These are phyloP conservation scores for Netelia melanura DNA, from an alignment of 2,888 invertebrate species.

Conservation along the genomic window DNA sequence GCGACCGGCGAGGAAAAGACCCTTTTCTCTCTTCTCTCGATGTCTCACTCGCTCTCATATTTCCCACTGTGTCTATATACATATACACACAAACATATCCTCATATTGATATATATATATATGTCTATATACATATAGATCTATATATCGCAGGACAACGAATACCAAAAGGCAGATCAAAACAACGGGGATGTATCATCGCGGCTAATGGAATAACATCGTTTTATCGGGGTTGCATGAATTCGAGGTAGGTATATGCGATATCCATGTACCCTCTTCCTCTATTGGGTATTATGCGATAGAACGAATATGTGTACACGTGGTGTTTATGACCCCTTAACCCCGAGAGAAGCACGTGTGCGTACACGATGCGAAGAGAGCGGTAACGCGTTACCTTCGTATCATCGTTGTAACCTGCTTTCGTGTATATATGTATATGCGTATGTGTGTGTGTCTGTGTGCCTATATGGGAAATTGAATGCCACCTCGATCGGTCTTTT, in stretches of 20 bases:
- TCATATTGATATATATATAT: no score
- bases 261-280: not conserved
- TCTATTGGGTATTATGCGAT: not conserved
- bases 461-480: not conserved
- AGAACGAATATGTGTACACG: not conserved
- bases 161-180: slow-evolving; percentile 15
- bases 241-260: slow-evolving; percentile 16
- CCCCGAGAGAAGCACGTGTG: slow-evolving; percentile 1
- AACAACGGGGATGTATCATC: slow-evolving; percentile 34
- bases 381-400: not conserved
- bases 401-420: slow-evolving; percentile 2
- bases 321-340: not conserved
- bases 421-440: not conserved
- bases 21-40: not conserved
- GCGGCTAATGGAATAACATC: slow-evolving; percentile 51
- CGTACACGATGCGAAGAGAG: not conserved
- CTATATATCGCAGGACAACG: not conserved
- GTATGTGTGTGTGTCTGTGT: not conserved
- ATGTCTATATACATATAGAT: no score
- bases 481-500: no score
- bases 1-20: not conserved
- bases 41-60: slow-evolving; percentile 6
- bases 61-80: not conserved
- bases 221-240: slow-evolving; percentile 47
- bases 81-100: no score